Evolutionary conservation across 2,113 vertebrate species (phyloP), one percentile per base, ranked within the genome.

Genomic region (Climacteris rufus): DNA sequence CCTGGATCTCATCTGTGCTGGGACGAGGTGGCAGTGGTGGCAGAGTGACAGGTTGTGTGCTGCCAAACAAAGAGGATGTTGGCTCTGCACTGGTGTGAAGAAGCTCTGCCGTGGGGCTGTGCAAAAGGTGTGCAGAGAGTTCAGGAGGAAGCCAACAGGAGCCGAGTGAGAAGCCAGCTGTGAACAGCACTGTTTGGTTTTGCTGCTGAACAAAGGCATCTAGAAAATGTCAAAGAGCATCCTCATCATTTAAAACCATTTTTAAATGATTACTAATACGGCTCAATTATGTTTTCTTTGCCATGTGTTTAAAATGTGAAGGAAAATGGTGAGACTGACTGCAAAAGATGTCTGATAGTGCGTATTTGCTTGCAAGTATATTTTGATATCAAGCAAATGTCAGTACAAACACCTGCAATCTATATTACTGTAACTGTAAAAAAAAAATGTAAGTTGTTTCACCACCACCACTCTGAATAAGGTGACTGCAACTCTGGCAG

Each of bases 351-450:
- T 31, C 83, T 82, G 47, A 76, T 66, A n/a, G 71, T 65, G 33
- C 35, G 15, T 78, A 59, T 78, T 88, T 96, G 54, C 88, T 87
- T 75, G 59, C 35, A 85, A 93, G 35, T 44, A 1, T 72, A 45
- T 91, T 87, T 75, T 81, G 86, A 39, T 47, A 28, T 83, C 54
- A 79, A 76, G 64, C 70, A 96, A 92, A 96, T 74, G 59, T 60
- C 90, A 87, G n/a, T 52, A 89, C 56, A 70, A 88, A 91, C 89
- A 93, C 66, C 85, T 82, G 56, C 85, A 82, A 60, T 94, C 95
- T 81, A 18, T 81, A 68, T 60, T 79, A 65, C 87, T 31, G 19
- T 65, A 94, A 60, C 44, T 86, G 59, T 54, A 72, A 53, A 39
- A 76, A 80, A 60, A 19, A 88, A 92, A 81, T 37, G 9, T 27